Percentiles rank a stretch among this genome's conserved stretches.
Evolutionary conservation across 2,888 invertebrate species (phyloP).

Genomic region (Drosophila cognata): DNA sequence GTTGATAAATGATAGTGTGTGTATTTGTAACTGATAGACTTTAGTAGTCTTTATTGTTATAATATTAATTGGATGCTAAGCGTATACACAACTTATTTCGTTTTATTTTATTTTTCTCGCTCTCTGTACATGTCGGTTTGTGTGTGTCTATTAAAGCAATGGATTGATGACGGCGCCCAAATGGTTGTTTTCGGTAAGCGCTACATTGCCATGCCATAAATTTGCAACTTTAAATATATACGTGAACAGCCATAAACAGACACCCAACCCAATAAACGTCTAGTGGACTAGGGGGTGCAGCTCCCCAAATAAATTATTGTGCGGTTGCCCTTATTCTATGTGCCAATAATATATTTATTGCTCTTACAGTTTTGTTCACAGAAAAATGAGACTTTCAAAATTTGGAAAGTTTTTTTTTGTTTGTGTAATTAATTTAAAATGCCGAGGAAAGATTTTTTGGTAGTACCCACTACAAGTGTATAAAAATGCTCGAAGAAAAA

Average conservation of each 20-base stretch:
- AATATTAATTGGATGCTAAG: neutral
- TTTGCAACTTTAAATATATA: slow-evolving; percentile 38
- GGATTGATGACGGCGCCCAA: slow-evolving; percentile 1
- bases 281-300: slow-evolving; percentile 12
- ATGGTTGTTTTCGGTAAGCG: slow-evolving; percentile 25
- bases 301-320: slow-evolving; percentile 18
- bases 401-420: neutral
- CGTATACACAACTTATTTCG: neutral
- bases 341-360: slow-evolving; percentile 11
- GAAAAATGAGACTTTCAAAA: slow-evolving; percentile 4
- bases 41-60: neutral
- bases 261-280: slow-evolving; percentile 25
- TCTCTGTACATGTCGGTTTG: neutral
- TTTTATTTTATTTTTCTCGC: neutral
- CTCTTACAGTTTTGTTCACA: neutral
- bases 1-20: neutral
- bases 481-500: neutral
- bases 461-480: neutral
- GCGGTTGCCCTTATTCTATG: slow-evolving; percentile 10
- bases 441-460: neutral
- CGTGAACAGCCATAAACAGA: slow-evolving; percentile 27
- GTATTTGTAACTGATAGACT: neutral
- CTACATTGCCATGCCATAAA: slow-evolving; percentile 43
- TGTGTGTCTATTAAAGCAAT: neutral
- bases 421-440: neutral